Base-by-base conservation (phyloP, 2,888 invertebrate species). In the Cremastinae sp. region DNA sequence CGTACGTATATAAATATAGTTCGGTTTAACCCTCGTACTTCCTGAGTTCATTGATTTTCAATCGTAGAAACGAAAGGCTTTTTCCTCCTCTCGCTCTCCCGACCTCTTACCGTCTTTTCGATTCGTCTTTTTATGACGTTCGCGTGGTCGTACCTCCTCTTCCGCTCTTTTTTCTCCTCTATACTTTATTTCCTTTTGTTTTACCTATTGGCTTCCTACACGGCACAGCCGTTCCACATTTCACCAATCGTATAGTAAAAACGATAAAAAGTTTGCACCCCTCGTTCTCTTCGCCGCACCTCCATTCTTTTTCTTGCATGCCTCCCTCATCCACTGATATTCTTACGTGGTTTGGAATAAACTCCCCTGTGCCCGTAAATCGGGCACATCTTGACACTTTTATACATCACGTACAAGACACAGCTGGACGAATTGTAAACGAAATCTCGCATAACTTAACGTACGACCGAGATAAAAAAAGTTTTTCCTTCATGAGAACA, bases 41-140 rank as follows among this genome's bases (percentile, higher is more conserved):
- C 75, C 73, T 73, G 79, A 82, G 80, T 79, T 83, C 84, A 84
- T 84, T 84, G 84, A 83, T 84, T 84, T 84, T 83, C 83, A 83
- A 83, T 84, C 82, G 64, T 16, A 16, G 64, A 69, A 47, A 51
- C 22, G 14, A 20, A 22, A 64, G 41, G 20, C 41, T 12, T 20
- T 35, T 43, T 14, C 18, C 55, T 39, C 22, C 49, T 64, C 49
- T 9, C 47, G 9, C 20, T 20, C 37, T 41, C 22, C 20, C 10
- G 37, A 51, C 4, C 58, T 20, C 55, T 28, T 12, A 20, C 58
- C 18, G 7, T 43, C 12, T 20, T 14, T 75, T 69, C 59, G 8
- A 65, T 61, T 37, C 37, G 18, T 51, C 37, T 49, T 69, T 64
- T 51, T 41, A n/a, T 35, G n/a, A 9, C 12, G 53, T 55, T 59